Evolutionary conservation across 30 jellyfish, hydroid and myxozoan genomes (phyloP), one percentile per base, ranked within the genome.

Genomic region (Chrysaora quinquecirrha): DNA sequence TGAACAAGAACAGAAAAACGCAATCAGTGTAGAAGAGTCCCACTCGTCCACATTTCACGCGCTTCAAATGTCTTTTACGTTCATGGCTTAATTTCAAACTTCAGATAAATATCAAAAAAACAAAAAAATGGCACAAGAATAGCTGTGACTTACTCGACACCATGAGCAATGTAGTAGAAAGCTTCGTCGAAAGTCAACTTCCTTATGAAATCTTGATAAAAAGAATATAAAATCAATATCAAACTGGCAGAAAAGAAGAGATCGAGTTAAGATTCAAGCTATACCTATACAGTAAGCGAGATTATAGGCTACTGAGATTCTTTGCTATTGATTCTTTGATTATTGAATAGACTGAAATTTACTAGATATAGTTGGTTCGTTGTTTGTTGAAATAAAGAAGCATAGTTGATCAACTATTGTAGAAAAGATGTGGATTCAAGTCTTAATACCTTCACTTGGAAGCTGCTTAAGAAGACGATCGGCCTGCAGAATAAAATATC

Each of bases 71-170:
- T n/a, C n/a, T n/a, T n/a, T n/a, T n/a, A n/a, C n/a, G n/a, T n/a
- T n/a, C n/a, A n/a, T n/a, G n/a, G n/a, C n/a, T n/a, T n/a, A n/a
- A n/a, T n/a, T n/a, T n/a, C n/a, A n/a, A 21, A 30, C 70, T 71
- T 71, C 16, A 47, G 67, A 19, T 11, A 43, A 43, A 71, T 29
- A 34, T 4, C 22, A 32, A 70, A 34, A 33, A 11, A 38, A 34
- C 25, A 34, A 19, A 23, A n/a, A n/a, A n/a, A n/a, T n/a, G n/a
- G n/a, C n/a, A n/a, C n/a, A n/a, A n/a, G n/a, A n/a, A n/a, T n/a
- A n/a, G n/a, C n/a, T n/a, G n/a, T n/a, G n/a, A n/a, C 92, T 68
- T 74, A 85, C 85, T 85, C 89, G 43, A 85, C 66, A 28, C 95
- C 95, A 35, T 85, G 95, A 14, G 76, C 95, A 33, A 85, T 20